These are phyloP conservation scores for Blastobasis adustella DNA, from an alignment of 2,888 invertebrate species.

Conservation along the genomic window DNA sequence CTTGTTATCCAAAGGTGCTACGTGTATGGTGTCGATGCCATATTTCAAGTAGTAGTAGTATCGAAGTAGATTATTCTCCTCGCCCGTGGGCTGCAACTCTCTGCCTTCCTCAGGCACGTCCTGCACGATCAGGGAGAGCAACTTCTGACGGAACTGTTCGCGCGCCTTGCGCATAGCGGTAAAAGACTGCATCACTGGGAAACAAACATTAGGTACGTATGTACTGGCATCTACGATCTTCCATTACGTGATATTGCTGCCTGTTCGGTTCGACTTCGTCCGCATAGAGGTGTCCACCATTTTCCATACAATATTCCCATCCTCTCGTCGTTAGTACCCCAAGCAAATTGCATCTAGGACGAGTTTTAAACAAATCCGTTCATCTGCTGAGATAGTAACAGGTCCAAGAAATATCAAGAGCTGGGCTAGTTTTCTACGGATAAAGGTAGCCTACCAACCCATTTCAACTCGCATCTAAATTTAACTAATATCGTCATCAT, in stretches of 20 bases:
- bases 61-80: conserved; percentile 81
- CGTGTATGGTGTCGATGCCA: conserved; percentile 92
- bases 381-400: too few species aligned
- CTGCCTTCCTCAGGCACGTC: conserved; percentile 58
- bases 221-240: neutral
- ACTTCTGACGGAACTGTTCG: conserved; percentile 86
- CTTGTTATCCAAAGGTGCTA: conserved; percentile 86
- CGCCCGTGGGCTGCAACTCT: conserved; percentile 71
- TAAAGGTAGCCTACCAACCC: too few species aligned
- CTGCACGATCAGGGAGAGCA: conserved; percentile 84
- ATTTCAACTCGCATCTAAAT: too few species aligned
- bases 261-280: too few species aligned
- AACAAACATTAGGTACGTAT: neutral
- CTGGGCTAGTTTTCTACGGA: too few species aligned
- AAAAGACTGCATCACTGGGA: conserved; percentile 77
- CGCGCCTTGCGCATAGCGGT: conserved; percentile 82
- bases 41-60: conserved; percentile 94
- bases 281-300: too few species aligned
- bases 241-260: neutral
- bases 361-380: too few species aligned
- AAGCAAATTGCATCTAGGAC: too few species aligned
- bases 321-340: too few species aligned
- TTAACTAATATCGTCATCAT: too few species aligned
- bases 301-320: too few species aligned
- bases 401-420: too few species aligned